phyloP scores from a whole-genome alignment of 2,888 invertebrate species.

The Meta bourneti region DNA sequence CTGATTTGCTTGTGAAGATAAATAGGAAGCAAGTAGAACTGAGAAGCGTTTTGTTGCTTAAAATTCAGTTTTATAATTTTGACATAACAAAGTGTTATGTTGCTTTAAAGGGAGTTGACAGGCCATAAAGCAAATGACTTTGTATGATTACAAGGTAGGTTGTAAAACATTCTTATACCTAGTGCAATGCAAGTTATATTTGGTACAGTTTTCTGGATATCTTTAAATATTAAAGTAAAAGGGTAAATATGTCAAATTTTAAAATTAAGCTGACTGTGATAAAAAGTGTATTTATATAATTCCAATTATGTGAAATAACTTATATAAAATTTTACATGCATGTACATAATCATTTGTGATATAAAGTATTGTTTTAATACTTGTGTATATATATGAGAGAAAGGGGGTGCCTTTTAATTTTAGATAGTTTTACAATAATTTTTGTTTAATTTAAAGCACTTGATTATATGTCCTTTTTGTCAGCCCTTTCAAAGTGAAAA shows the following conservation, averaged over 20 bases:
- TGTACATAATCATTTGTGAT: background rate
- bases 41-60: too few relatives aligned
- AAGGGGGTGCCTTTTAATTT: background rate
- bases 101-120: too few relatives aligned
- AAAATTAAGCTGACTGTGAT: constrained; percentile 43
- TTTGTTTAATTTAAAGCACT: too few relatives aligned
- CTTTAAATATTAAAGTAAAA: background rate
- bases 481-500: too few relatives aligned
- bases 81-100: too few relatives aligned
- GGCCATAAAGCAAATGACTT: too few relatives aligned
- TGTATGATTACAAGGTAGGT: too few relatives aligned
- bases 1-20: too few relatives aligned
- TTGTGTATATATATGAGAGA: background rate
- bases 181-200: background rate
- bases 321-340: background rate
- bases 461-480: too few relatives aligned
- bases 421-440: background rate
- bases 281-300: constrained; percentile 13
- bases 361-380: background rate
- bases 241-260: background rate
- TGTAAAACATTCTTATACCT: too few relatives aligned
- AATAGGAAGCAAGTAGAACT: too few relatives aligned
- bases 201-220: background rate
- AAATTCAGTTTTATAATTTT: too few relatives aligned
- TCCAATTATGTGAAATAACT: background rate